Conservation (phyloP, 2,113 vertebrate genomes). For the Scortum barcoo region DNA sequence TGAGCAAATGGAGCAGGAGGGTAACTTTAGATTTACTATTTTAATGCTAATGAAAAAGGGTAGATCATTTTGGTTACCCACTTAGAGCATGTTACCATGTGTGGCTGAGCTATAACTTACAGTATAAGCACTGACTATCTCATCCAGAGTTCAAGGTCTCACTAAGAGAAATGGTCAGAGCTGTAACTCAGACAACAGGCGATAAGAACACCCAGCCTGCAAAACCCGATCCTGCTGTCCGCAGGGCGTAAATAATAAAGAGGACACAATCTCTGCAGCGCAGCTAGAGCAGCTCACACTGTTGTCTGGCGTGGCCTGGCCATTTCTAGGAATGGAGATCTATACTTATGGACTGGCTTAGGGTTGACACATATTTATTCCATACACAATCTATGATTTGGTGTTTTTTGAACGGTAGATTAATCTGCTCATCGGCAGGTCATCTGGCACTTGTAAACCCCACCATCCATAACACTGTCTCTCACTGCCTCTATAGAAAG, state of each 20-base stretch:
- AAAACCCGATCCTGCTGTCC: constrained; percentile 79
- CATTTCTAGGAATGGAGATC: constrained; percentile 45
- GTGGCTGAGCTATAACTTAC: constrained; percentile 39
- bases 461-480: constrained; percentile 1
- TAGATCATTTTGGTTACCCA: neutral
- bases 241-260: constrained; percentile 83
- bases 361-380: constrained; percentile 28
- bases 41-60: neutral
- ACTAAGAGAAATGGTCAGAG: constrained; percentile 51
- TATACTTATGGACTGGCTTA: constrained; percentile 54
- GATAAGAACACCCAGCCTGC: constrained; percentile 68
- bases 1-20: neutral
- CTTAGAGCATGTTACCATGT: constrained; percentile 6
- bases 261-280: constrained; percentile 73
- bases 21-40: constrained; percentile 15
- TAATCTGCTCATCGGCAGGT: constrained; percentile 5
- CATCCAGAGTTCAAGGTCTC: constrained; percentile 42
- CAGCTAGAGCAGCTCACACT: constrained; percentile 11
- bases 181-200: constrained; percentile 64
- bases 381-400: constrained; percentile 32
- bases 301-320: constrained; percentile 10
- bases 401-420: constrained; percentile 43
- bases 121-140: constrained; percentile 25
- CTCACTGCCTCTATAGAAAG: neutral
- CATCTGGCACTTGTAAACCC: neutral